phyloP scores from a whole-genome alignment of 1,140 invertebrate genomes.

The Samia ricini region DNA sequence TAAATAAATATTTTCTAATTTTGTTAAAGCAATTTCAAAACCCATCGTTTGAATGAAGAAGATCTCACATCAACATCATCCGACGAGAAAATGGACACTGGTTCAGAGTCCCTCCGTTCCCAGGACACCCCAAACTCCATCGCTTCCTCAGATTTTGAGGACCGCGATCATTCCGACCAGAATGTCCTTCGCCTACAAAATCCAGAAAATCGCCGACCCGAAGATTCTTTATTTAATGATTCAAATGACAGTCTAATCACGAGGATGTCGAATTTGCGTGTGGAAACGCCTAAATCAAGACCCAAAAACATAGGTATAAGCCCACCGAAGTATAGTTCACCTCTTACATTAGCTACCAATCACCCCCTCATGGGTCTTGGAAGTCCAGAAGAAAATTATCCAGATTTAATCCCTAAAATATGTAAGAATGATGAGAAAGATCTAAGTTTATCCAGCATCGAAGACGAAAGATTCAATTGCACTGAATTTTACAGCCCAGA shows the following conservation, averaged over 20 bases:
- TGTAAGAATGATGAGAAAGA: constrained; percentile 52
- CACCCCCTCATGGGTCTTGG: constrained; percentile 59
- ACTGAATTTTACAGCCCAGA: constrained; percentile 58
- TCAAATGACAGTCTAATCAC: constrained; percentile 45
- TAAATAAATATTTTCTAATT: too few species aligned
- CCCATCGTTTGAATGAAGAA: constrained; percentile 41
- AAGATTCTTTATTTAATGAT: constrained; percentile 2
- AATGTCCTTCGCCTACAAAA: constrained; percentile 24
- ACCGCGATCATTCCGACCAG: constrained; percentile 23
- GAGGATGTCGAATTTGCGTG: constrained; percentile 44
- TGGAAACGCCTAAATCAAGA: constrained; percentile 37
- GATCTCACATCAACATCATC: constrained; percentile 61
- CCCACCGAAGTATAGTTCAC: constrained; percentile 51
- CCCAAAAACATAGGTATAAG: constrained; percentile 47
- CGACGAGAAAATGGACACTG: constrained; percentile 68
- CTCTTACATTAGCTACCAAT: constrained; percentile 49
- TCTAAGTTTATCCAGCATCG: constrained; percentile 57
- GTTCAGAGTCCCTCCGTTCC: constrained; percentile 48
- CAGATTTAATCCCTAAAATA: constrained; percentile 59
- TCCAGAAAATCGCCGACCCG: constrained; percentile 11
- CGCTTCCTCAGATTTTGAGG: constrained; percentile 49
- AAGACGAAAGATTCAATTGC: constrained; percentile 45
- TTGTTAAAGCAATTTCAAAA: constrained; percentile 43
- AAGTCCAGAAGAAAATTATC: constrained; percentile 62
- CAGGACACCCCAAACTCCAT: constrained; percentile 57